These are phyloP conservation scores for Baronia brevicornis DNA, from an alignment of 2,888 invertebrate genomes.

Conservation along the genomic window DNA sequence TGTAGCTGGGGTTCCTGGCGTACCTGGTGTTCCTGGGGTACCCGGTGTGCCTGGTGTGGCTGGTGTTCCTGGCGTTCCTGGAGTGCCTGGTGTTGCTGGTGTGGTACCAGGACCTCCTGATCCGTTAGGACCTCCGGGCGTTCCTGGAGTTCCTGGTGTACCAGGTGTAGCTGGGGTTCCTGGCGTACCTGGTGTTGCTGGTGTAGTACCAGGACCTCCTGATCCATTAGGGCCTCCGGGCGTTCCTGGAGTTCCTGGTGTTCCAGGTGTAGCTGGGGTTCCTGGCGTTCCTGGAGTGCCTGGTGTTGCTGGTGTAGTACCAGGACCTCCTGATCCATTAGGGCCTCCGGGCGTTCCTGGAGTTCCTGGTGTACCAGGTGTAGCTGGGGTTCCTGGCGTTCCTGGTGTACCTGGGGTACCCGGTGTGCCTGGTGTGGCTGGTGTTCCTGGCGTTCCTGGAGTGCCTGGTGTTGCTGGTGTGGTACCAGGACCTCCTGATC, in stretches of 20 bases:
- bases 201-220: too few species aligned
- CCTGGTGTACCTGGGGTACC: constrained; percentile 9
- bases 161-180: constrained; percentile 11
- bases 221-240: too few species aligned
- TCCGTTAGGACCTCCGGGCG: neutral
- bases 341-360: constrained; percentile 2
- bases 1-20: constrained; percentile 3
- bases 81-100: too few species aligned
- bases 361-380: neutral
- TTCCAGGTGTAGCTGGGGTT: constrained; percentile 6
- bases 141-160: neutral
- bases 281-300: constrained; percentile 6
- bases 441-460: constrained; percentile 10
- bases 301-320: constrained; percentile 11
- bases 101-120: constrained; percentile 13
- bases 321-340: constrained; percentile 18
- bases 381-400: constrained; percentile 9
- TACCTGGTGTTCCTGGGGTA: constrained; percentile 4
- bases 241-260: constrained; percentile 2
- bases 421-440: neutral
- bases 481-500: constrained; percentile 12
- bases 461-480: constrained; percentile 3
- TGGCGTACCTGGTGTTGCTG: constrained; percentile 7
- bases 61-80: constrained; percentile 8
- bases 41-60: constrained; percentile 6